Percentiles rank a stretch among this genome's conserved stretches.
phyloP scores from a whole-genome alignment of 2,113 vertebrate genomes.

The Zonotrichia leucophrys region DNA sequence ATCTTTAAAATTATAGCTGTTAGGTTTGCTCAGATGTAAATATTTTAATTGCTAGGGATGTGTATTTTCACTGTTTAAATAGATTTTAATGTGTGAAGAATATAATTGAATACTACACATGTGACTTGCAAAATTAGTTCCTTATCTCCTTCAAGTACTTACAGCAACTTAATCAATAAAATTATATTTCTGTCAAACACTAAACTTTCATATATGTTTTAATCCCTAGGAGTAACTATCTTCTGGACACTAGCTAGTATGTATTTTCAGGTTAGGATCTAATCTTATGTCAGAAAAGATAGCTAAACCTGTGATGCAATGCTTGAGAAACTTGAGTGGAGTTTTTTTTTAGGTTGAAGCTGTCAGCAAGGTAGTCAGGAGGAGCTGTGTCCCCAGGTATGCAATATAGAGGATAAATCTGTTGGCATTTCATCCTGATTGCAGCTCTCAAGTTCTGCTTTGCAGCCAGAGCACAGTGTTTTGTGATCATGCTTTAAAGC shows the following conservation, averaged over 20 bases:
- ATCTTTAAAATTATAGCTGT: background rate
- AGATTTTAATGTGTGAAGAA: background rate
- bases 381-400: background rate
- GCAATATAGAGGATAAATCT: background rate
- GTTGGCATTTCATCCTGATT: background rate
- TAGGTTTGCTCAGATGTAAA: background rate
- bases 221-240: background rate
- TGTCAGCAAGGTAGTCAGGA: background rate
- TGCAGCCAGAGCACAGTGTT: background rate
- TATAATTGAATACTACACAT: background rate
- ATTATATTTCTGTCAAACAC: background rate
- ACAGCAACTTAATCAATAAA: background rate
- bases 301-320: background rate
- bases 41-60: background rate
- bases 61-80: background rate
- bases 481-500: background rate
- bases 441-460: background rate
- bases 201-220: background rate
- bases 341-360: background rate
- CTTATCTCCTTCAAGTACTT: background rate
- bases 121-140: background rate
- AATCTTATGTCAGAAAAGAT: background rate
- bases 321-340: background rate
- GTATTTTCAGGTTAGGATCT: background rate
- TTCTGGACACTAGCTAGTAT: background rate